These are phyloP conservation scores for Triops cancriformis DNA, from an alignment of 1,140 invertebrate genomes.

Conservation along the genomic window DNA sequence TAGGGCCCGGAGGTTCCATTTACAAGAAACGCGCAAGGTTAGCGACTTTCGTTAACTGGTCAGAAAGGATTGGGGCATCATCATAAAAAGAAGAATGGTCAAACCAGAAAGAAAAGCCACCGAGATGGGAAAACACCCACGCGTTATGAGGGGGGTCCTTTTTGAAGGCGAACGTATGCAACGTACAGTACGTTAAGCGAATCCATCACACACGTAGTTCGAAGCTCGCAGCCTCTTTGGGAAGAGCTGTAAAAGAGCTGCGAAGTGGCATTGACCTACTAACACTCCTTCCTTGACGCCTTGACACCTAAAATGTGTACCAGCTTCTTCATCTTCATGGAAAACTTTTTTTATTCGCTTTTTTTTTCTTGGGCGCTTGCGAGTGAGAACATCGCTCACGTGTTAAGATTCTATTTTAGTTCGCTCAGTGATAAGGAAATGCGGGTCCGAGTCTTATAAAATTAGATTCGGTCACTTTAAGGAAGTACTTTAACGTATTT, in stretches of 20 bases:
- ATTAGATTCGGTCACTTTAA: no score
- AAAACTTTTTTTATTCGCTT: neutral
- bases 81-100: neutral
- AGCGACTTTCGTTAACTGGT: neutral
- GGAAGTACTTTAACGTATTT: no score
- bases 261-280: neutral
- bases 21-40: neutral
- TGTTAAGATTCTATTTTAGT: no score
- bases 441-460: no score
- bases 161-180: neutral
- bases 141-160: neutral
- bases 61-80: neutral
- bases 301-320: neutral
- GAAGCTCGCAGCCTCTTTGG: neutral
- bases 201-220: neutral
- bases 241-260: neutral
- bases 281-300: slow-evolving; percentile 12
- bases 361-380: neutral
- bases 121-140: neutral
- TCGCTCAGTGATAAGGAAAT: no score
- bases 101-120: neutral
- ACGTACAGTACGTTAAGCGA: neutral
- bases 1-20: neutral
- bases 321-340: neutral
- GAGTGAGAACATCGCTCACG: neutral